Evolutionary conservation across 2,113 vertebrate genomes (phyloP).

Genomic region (Corynorhinus townsendii): DNA sequence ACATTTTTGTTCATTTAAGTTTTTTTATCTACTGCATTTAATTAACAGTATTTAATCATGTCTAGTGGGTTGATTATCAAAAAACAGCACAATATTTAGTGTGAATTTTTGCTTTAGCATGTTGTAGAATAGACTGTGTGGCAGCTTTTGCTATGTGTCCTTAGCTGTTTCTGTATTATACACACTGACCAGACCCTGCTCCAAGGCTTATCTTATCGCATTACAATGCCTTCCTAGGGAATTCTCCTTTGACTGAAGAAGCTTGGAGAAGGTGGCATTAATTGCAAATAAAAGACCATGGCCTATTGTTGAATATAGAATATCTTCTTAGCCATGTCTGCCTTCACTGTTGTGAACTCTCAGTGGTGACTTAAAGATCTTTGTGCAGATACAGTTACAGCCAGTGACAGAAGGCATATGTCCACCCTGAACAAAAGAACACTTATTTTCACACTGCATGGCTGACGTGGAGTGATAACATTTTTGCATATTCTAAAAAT

Average conservation of each 20-base stretch:
- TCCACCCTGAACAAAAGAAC: slow-evolving; percentile 66
- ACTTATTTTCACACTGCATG: slow-evolving; percentile 57
- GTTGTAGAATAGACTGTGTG: background rate
- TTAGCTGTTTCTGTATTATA: background rate
- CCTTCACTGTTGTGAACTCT: slow-evolving; percentile 68
- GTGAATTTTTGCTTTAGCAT: background rate
- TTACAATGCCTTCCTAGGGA: slow-evolving; percentile 33
- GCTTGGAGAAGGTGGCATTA: slow-evolving; percentile 30
- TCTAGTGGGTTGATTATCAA: background rate
- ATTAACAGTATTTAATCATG: background rate
- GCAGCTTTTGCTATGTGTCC: background rate
- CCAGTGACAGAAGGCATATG: slow-evolving; percentile 59
- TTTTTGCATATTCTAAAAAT: slow-evolving; percentile 67
- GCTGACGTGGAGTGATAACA: slow-evolving; percentile 48
- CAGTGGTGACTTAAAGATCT: slow-evolving; percentile 66
- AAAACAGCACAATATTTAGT: background rate
- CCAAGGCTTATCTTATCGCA: background rate
- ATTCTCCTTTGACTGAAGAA: slow-evolving; percentile 53
- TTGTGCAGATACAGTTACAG: slow-evolving; percentile 69
- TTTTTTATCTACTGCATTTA: background rate
- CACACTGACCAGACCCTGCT: background rate
- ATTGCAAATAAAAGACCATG: slow-evolving; percentile 44
- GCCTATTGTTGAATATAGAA: slow-evolving; percentile 25
- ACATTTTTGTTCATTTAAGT: background rate
- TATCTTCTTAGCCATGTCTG: slow-evolving; percentile 67